Evolutionary conservation across 2,113 vertebrate genomes (phyloP).

Genomic region (Serilophus lunatus): DNA sequence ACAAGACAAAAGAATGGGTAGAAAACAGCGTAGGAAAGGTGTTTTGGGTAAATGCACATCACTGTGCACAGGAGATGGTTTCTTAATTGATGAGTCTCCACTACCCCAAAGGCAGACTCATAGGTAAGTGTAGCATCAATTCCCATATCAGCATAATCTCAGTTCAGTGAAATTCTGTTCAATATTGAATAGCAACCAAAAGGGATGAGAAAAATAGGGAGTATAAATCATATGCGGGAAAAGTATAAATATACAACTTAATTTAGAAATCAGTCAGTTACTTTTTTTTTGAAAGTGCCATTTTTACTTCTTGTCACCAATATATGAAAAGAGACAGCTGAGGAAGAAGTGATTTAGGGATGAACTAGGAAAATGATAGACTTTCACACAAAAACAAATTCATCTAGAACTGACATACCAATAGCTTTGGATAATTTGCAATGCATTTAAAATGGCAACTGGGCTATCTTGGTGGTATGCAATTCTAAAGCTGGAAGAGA

Average conservation of each 20-base stretch:
- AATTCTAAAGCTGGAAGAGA: background rate
- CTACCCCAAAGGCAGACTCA: background rate
- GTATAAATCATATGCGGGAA: background rate
- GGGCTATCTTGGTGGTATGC: background rate
- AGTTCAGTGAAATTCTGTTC: background rate
- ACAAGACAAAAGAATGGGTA: background rate
- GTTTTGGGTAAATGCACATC: background rate
- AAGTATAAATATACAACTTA: background rate
- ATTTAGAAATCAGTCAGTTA: background rate
- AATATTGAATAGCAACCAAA: background rate
- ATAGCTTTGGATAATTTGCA: background rate
- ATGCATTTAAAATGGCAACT: background rate
- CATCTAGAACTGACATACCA: background rate
- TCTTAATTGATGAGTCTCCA: background rate
- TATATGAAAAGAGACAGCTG: background rate
- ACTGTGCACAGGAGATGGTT: background rate
- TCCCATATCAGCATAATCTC: background rate
- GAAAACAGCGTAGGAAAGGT: accelerated
- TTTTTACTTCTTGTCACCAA: conserved; percentile 29
- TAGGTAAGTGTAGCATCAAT: background rate
- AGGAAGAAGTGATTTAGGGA: conserved; percentile 2
- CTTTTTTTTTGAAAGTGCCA: background rate
- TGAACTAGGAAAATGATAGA: background rate
- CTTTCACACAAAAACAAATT: background rate
- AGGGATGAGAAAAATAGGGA: background rate